Evolutionary conservation across 2,888 invertebrate genomes (phyloP).

Genomic region (Pseudoips prasinana): DNA sequence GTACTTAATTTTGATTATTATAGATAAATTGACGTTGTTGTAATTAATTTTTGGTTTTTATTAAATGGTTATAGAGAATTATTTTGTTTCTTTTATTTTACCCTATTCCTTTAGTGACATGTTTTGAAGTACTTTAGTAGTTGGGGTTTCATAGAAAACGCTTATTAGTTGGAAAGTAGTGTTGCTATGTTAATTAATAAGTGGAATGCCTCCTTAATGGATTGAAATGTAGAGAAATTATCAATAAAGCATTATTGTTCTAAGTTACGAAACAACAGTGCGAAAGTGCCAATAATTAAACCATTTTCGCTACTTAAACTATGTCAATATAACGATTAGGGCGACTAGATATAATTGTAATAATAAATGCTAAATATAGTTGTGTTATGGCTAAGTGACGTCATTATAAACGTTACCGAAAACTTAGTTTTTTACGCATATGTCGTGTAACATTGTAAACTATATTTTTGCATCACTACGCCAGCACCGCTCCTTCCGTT

Average conservation of each 20-base stretch:
- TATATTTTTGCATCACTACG: conserved; percentile 74
- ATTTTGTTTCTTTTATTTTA: conserved; percentile 50
- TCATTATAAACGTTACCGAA: conserved; percentile 26
- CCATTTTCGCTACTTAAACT: conserved; percentile 60
- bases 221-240: conserved; percentile 8
- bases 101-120: conserved; percentile 16
- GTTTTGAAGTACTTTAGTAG: not conserved
- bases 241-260: conserved; percentile 34
- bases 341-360: conserved; percentile 37
- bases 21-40: conserved; percentile 51
- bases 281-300: conserved; percentile 56
- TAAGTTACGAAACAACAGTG: conserved; percentile 26
- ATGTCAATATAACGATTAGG: conserved; percentile 60
- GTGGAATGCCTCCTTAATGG: too few species aligned
- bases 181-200: too few species aligned
- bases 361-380: conserved; percentile 42
- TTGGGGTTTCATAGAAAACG: not conserved
- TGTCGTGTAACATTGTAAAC: conserved; percentile 43
- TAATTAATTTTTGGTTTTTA: conserved; percentile 66
- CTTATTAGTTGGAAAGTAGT: too few species aligned
- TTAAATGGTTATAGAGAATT: conserved; percentile 68
- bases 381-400: conserved; percentile 40
- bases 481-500: conserved; percentile 72
- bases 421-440: conserved; percentile 59
- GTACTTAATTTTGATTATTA: conserved; percentile 58